Conservation (phyloP, 2,797 vertebrate genomes). For the Hoplostethus mediterraneus region DNA sequence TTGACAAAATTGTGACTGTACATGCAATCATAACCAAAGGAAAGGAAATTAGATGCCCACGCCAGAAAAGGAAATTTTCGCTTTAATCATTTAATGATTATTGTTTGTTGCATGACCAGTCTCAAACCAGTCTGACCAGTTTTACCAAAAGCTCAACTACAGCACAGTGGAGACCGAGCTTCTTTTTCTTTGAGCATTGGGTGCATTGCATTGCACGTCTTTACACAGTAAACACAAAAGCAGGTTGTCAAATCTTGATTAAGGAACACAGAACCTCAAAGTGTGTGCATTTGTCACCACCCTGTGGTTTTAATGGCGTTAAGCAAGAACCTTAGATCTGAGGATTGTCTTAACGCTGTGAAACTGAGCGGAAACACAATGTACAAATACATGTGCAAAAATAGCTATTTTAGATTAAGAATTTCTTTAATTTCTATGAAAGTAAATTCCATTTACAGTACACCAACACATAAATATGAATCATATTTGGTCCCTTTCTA, state of each 20-base stretch:
- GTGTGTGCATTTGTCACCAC: constrained; percentile 39
- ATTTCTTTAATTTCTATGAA: constrained; percentile 34
- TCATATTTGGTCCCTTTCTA: not conserved
- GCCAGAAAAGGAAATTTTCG: constrained; percentile 2
- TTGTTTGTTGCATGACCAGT: not conserved
- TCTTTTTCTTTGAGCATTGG: not conserved
- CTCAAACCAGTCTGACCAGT: not conserved
- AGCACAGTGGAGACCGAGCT: not conserved
- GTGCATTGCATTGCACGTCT: not conserved
- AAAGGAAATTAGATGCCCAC: constrained; percentile 22
- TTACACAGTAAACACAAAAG: too few relatives aligned
- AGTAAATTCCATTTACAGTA: constrained; percentile 10
- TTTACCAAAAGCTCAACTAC: not conserved
- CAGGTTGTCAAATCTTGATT: not conserved
- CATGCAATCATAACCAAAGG: constrained; percentile 17
- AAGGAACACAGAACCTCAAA: not conserved
- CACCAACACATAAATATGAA: constrained; percentile 6
- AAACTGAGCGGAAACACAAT: not conserved
- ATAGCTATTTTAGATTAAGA: not conserved
- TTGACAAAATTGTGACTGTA: not conserved
- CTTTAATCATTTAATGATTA: too few relatives aligned
- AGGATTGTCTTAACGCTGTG: not conserved
- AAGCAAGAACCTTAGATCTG: too few relatives aligned
- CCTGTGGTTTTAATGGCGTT: constrained; percentile 28
- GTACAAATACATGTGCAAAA: not conserved